Evolutionary conservation across 1,140 invertebrate genomes (phyloP).

Genomic region (Aplysia californica): DNA sequence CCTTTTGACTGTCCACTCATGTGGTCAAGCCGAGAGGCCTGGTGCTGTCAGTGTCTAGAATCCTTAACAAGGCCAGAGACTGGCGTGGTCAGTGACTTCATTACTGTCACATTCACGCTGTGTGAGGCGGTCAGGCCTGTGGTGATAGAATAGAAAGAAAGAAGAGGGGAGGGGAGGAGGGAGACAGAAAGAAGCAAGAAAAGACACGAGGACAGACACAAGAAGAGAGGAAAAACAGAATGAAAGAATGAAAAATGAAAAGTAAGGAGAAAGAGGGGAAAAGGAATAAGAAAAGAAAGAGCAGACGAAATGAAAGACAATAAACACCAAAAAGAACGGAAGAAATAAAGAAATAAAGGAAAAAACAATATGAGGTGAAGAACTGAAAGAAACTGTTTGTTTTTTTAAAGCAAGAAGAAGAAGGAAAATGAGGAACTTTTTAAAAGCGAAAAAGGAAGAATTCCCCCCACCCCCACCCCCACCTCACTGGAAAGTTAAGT

Average conservation of each 20-base stretch:
- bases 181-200: not conserved
- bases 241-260: not conserved
- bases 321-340: not conserved
- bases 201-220: not conserved
- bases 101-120: too few relatives aligned
- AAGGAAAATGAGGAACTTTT: too few relatives aligned
- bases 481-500: too few relatives aligned
- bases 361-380: not conserved
- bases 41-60: too few relatives aligned
- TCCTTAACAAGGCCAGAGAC: too few relatives aligned
- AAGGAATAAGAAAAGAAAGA: not conserved
- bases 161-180: not conserved
- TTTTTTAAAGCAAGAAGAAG: too few relatives aligned
- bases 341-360: not conserved
- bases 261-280: not conserved
- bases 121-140: not conserved
- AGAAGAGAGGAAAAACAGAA: not conserved
- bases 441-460: too few relatives aligned
- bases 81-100: too few relatives aligned
- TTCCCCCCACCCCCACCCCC: too few relatives aligned
- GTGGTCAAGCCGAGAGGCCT: too few relatives aligned
- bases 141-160: not conserved
- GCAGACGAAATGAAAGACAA: not conserved
- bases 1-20: too few relatives aligned
- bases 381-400: not conserved